Evolutionary conservation across 2,113 vertebrate genomes (phyloP).

Genomic region (Pyrgilauda ruficollis): DNA sequence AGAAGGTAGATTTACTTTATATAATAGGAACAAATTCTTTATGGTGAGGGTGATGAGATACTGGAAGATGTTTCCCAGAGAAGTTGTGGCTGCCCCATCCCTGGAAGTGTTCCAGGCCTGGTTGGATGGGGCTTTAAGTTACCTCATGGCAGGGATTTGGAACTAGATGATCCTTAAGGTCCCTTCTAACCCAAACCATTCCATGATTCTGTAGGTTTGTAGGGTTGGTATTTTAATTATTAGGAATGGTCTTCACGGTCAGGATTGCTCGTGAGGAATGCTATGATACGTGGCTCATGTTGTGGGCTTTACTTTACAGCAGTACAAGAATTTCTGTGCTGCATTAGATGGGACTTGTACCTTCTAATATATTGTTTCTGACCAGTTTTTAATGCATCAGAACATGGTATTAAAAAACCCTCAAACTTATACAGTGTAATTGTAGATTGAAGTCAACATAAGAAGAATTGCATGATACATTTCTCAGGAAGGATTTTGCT

Average conservation of each 20-base stretch:
- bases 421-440: neutral
- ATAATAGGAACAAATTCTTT: neutral
- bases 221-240: neutral
- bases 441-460: neutral
- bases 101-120: neutral
- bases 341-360: neutral
- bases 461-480: neutral
- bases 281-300: fast-evolving
- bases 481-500: neutral
- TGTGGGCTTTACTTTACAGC: neutral
- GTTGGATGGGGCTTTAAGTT: neutral
- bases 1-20: neutral
- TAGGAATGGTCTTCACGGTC: neutral
- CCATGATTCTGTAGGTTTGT: neutral
- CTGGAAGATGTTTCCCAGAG: neutral
- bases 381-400: neutral
- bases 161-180: neutral
- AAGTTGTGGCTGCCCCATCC: neutral
- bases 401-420: neutral
- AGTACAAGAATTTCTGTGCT: neutral
- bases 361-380: neutral
- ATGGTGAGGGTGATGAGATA: neutral
- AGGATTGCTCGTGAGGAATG: neutral
- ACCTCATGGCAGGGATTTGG: neutral
- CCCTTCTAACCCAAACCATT: neutral